These are phyloP conservation scores for Lampropteryx suffumata DNA, from an alignment of 2,888 invertebrate genomes.

Conservation along the genomic window DNA sequence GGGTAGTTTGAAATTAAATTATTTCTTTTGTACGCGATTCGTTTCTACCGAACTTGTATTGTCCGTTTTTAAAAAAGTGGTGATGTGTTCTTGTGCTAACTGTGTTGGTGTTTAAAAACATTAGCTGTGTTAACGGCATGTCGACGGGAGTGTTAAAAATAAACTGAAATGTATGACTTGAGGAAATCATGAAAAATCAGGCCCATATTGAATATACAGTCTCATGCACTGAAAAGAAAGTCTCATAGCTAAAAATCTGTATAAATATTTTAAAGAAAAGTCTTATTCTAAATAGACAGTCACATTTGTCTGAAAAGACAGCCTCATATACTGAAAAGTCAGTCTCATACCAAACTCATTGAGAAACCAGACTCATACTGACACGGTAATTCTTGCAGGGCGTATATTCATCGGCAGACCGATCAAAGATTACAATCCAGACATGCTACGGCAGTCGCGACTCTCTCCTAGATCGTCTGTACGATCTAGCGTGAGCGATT, in stretches of 20 bases:
- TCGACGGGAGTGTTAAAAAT: slow-evolving; percentile 61
- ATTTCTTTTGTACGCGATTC: slow-evolving; percentile 15
- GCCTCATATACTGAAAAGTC: background rate
- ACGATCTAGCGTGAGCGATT: slow-evolving; percentile 77
- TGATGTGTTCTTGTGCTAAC: slow-evolving; percentile 71
- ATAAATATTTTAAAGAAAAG: too few relatives aligned
- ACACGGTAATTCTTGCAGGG: slow-evolving; percentile 54
- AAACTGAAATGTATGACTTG: slow-evolving; percentile 77
- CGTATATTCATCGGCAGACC: slow-evolving; percentile 69
- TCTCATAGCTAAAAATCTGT: background rate
- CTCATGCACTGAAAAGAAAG: background rate
- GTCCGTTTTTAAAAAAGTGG: slow-evolving; percentile 37
- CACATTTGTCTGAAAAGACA: background rate
- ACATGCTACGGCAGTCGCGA: slow-evolving; percentile 60
- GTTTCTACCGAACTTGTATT: background rate
- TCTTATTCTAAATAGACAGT: background rate
- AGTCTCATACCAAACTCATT: slow-evolving; percentile 4
- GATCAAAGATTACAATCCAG: slow-evolving; percentile 77
- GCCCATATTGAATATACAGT: background rate
- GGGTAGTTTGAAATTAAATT: slow-evolving; percentile 32
- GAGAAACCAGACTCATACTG: slow-evolving; percentile 9
- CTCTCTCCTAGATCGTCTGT: slow-evolving; percentile 73
- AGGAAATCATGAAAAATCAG: slow-evolving; percentile 24
- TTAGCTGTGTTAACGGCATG: slow-evolving; percentile 57
- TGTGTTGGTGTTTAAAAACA: slow-evolving; percentile 55